Evolutionary conservation across 1,140 invertebrate species (phyloP), one percentile per base, ranked within the genome.

Genomic region (Drosophila pachea): DNA sequence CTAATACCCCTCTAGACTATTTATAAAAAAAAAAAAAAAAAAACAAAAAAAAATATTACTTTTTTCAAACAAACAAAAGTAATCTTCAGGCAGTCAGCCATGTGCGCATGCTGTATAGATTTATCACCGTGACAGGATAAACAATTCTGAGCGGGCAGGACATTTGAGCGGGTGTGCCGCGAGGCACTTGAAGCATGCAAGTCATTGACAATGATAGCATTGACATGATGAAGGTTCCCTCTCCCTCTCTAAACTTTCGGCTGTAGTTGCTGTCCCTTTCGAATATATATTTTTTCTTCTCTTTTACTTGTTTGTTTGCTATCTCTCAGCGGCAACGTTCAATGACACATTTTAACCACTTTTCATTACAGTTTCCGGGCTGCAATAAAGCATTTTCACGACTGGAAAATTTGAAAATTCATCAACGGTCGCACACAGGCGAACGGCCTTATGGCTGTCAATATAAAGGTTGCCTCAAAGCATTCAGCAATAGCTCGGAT

Each of bases 401-500:
- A 7, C 89, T 98, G 70, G 97, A 99, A 90, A 99, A 99, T 90
- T 90, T 99, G 36, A 98, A 98, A 91, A 99, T 98, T 77, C 97
- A 99, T 90, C 94, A 97, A 66, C 90, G 97, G 56, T 98, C 96
- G n/a, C 97, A 98, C 87, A 98, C 97, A 0, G 95, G 95, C 0
- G 95, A 97, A 88, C 90, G 95, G 43, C 96, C 96, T 0, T 97
- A 97, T 88, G 92, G 95, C 68, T 95, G 97, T 78, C 95, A 96
- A 66, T 96, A 96, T 78, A 91, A 93, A 6, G 94, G 94, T 32
- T 99, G 97, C 87, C 90, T 92, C 11, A 98, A 98, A 90, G 96
- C 97, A 9, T 99, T 99, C 90, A 98, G 96, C 77, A 99, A 99
- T 90, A 98, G 97, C 65, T 98, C 97, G 0, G 97, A 99, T 89